Percentiles rank a stretch among this genome's conserved stretches.
Evolutionary conservation across 2,888 invertebrate genomes (phyloP).

Genomic region (Metacarcinus magister): DNA sequence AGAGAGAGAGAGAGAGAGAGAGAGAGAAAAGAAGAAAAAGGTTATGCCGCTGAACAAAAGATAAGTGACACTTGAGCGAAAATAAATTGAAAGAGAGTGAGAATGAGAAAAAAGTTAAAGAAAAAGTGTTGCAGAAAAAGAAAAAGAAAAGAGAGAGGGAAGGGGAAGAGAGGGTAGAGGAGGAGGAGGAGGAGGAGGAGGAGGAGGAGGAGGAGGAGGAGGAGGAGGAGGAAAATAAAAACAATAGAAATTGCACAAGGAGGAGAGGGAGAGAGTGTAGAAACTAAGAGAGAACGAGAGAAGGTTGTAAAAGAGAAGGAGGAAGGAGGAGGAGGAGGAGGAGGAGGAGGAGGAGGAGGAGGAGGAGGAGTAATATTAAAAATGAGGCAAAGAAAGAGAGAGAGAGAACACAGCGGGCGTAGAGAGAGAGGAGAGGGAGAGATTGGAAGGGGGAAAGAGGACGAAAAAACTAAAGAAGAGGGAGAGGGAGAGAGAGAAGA

Average conservation of each 20-base stretch:
- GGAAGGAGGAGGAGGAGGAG: too few relatives aligned
- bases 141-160: neutral
- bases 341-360: too few relatives aligned
- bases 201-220: neutral
- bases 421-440: neutral
- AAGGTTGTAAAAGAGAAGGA: too few relatives aligned
- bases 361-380: too few relatives aligned
- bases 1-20: neutral
- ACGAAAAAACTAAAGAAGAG: neutral
- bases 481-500: constrained; percentile 26
- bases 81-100: constrained; percentile 7
- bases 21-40: too few relatives aligned
- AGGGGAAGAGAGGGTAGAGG: neutral
- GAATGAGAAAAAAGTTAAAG: neutral
- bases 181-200: neutral
- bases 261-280: neutral
- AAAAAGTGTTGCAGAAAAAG: neutral
- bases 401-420: neutral
- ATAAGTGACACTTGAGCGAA: constrained; percentile 11
- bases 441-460: neutral
- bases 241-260: neutral
- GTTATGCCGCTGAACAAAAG: neutral
- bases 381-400: too few relatives aligned
- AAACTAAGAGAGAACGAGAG: too few relatives aligned
- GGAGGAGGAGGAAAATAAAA: neutral